Evolutionary conservation across 2,888 invertebrate species (phyloP).

Genomic region (Drosophila gaucha): DNA sequence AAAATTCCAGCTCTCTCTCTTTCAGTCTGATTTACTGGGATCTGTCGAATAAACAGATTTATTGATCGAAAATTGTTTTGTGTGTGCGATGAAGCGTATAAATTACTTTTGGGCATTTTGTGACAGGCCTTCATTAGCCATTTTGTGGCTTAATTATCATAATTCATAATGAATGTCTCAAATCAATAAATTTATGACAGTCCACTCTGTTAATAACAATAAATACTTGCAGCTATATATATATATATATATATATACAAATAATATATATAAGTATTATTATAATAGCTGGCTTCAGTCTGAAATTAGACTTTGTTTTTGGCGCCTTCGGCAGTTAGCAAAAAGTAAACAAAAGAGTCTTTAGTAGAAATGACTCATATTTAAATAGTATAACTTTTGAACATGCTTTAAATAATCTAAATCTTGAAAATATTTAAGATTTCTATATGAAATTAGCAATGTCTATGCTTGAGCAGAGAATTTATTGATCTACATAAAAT

Average conservation of each 20-base stretch:
- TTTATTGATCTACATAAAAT: too few relatives aligned
- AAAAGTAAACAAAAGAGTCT: neutral
- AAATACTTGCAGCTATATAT: neutral
- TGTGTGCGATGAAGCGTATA: constrained; percentile 39
- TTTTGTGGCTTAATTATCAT: constrained; percentile 60
- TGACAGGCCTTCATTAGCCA: constrained; percentile 52
- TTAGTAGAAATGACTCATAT: too few relatives aligned
- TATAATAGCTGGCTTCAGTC: neutral
- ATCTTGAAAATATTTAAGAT: neutral
- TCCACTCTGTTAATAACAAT: constrained; percentile 36
- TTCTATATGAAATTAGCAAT: too few relatives aligned
- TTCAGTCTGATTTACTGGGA: constrained; percentile 7
- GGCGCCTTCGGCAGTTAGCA: too few relatives aligned
- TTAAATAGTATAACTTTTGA: neutral
- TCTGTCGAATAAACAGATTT: constrained; percentile 48
- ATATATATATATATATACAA: neutral
- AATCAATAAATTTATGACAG: constrained; percentile 51
- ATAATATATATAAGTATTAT: neutral
- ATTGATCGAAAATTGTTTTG: constrained; percentile 39
- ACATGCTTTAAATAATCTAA: neutral
- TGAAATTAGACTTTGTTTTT: neutral
- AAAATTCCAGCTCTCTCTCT: neutral
- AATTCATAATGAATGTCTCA: constrained; percentile 50
- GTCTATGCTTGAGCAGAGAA: too few relatives aligned
- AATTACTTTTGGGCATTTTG: constrained; percentile 45